Percentiles rank a stretch among this genome's conserved stretches.
Conservation (phyloP, 1,140 invertebrate genomes). For the Calliphora vicina region DNA sequence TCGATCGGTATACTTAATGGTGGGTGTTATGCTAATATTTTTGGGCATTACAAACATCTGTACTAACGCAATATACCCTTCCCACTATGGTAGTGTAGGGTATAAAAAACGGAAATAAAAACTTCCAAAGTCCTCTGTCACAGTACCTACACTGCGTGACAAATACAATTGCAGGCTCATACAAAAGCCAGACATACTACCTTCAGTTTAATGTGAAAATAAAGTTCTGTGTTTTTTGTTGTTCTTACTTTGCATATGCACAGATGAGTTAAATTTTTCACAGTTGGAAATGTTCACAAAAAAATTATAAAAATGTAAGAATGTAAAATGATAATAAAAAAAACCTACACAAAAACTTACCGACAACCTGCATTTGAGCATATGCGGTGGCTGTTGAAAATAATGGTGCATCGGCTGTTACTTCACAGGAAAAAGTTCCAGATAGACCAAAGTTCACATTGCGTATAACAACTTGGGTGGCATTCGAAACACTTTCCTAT, state of each 20-base stretch:
- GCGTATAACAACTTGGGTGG: conserved; percentile 75
- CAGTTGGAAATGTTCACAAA: too few relatives aligned
- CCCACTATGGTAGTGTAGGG: too few relatives aligned
- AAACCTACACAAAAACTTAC: conserved; percentile 67
- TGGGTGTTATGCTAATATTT: too few relatives aligned
- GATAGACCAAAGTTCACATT: conserved; percentile 76
- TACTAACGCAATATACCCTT: too few relatives aligned
- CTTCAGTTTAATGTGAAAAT: neutral
- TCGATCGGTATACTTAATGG: too few relatives aligned
- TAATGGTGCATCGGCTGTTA: conserved; percentile 79
- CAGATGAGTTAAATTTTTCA: neutral
- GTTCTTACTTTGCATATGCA: neutral
- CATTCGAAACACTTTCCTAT: conserved; percentile 77
- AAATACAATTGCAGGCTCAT: too few relatives aligned
- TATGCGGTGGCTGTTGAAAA: conserved; percentile 74
- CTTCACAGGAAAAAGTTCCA: conserved; percentile 87
- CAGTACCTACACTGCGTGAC: too few relatives aligned
- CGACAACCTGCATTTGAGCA: conserved; percentile 75
- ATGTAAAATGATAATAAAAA: neutral
- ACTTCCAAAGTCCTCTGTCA: too few relatives aligned
- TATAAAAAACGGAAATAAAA: too few relatives aligned
- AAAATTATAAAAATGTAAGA: too few relatives aligned
- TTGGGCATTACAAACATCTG: too few relatives aligned
- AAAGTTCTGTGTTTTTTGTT: neutral
- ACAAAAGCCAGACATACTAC: too few relatives aligned